These are phyloP conservation scores for Agelas oroides DNA, from an alignment of 37 sponge, comb jelly and placozoan genomes.

Conservation along the genomic window DNA sequence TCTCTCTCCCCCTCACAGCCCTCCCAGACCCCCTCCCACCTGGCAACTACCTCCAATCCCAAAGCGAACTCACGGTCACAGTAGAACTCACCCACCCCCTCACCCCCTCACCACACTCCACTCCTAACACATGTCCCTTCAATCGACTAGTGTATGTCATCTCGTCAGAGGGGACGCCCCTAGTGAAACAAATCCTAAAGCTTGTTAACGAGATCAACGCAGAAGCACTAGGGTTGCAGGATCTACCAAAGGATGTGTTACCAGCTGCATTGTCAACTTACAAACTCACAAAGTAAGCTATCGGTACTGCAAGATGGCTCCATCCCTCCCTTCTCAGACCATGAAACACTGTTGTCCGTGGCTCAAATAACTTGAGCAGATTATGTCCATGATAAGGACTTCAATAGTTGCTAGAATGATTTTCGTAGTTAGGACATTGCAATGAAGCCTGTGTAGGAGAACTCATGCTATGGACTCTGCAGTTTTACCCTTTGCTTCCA, in stretches of 20 bases:
- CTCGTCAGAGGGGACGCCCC: slow-evolving; percentile 15
- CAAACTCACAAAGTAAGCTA: slow-evolving; percentile 80
- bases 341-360: too few species aligned
- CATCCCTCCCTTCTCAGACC: too few species aligned
- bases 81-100: slow-evolving; percentile 63
- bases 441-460: too few species aligned
- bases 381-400: too few species aligned
- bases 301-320: neutral
- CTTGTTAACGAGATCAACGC: slow-evolving; percentile 67
- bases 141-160: slow-evolving; percentile 79
- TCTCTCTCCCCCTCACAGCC: neutral
- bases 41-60: slow-evolving; percentile 63
- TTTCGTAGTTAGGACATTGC: too few species aligned
- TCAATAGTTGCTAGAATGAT: too few species aligned
- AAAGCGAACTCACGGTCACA: slow-evolving; percentile 50
- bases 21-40: slow-evolving; percentile 22
- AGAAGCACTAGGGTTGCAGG: slow-evolving; percentile 57
- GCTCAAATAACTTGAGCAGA: too few species aligned
- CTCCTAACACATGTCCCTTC: slow-evolving; percentile 72
- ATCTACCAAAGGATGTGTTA: slow-evolving; percentile 56
- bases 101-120: neutral
- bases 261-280: slow-evolving; percentile 86
- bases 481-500: too few species aligned
- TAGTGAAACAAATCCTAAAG: slow-evolving; percentile 53
- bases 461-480: too few species aligned